These are phyloP conservation scores for Lasioglossum zephyrum DNA, from an alignment of 2,888 invertebrate genomes.

Conservation along the genomic window DNA sequence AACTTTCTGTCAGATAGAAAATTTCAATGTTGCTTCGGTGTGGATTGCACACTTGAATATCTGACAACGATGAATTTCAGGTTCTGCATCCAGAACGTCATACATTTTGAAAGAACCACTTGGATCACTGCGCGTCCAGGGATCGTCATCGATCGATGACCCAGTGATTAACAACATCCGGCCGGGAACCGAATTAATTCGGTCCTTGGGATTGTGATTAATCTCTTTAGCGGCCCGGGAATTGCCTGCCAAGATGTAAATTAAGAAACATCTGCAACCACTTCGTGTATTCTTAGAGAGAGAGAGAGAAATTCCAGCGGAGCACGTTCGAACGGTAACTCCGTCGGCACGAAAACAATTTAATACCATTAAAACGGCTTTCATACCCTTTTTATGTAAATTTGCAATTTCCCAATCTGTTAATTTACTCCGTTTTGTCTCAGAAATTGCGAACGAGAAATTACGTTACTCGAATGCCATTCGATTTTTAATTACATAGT, in stretches of 20 bases:
- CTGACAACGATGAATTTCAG: neutral
- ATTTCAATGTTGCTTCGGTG: neutral
- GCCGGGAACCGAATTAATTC: conserved; percentile 51
- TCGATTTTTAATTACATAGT: neutral
- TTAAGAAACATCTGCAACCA: conserved; percentile 34
- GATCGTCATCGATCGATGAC: conserved; percentile 46
- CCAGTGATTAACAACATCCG: conserved; percentile 45
- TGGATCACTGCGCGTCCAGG: neutral
- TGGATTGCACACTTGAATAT: neutral
- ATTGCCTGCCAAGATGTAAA: conserved; percentile 53
- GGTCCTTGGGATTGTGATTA: conserved; percentile 51
- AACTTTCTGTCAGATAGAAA: neutral
- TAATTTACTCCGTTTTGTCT: neutral
- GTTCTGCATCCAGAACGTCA: neutral
- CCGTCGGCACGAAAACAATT: neutral
- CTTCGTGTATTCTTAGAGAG: neutral
- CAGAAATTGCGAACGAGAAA: neutral
- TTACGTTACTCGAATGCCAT: neutral
- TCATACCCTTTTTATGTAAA: neutral
- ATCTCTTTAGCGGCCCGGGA: conserved; percentile 18
- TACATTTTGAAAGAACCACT: neutral
- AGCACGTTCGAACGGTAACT: conserved; percentile 13
- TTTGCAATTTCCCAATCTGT: neutral
- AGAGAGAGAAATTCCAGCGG: neutral
- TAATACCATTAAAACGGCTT: neutral